Base-by-base conservation (phyloP, 1,140 invertebrate species). In the Cheumatopsyche charites region DNA sequence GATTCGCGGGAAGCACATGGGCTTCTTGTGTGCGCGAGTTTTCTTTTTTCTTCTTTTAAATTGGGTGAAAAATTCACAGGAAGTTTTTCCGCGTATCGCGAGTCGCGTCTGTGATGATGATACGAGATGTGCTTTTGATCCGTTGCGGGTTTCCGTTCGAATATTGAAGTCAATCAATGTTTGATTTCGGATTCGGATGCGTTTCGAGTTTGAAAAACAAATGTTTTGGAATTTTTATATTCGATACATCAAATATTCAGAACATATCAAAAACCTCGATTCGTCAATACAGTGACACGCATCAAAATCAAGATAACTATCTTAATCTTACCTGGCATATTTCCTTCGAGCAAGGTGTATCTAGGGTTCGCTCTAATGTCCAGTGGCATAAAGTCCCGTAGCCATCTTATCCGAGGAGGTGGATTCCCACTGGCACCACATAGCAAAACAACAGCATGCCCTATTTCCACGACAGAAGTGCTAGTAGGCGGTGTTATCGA, bases 381-480 rank as follows among this genome's bases (percentile, higher is more conserved):
- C 67, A 98, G 87, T 29, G 95, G 97, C 77, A 96, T 84, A 79
- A 91, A 89, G 84, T 98, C 94, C 79, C 94, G 92, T 65, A 98
- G 88, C 97, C 97, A 99, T 62, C 91, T 89, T 73, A 98, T 93
- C 78, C 87, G 90, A 0, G 96, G 95, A 7, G 90, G 79, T 2
- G 96, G 96, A 77, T 88, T 91, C 41, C 96, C 97, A 17, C 87
- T 88, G 13, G 95, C 96, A 67, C 91, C 87, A 83, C 97, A 99
- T 15, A 90, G 88, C 70, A 99, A 88, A 5, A 94, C 87, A 0
- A 95, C 91, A 21, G 90, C 94, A 81, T 95, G 93, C n/a, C 94
- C 95, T 76, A 95, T 94, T 84, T 99, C 97, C 29, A 98, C 96
- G 55, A 97, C 95, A 84, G 96, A 88, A 15, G 90, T 92, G 29